A percentile compares a stretch with the other conserved stretches of the same genome.
These are phyloP conservation scores for Brachionus rubens DNA, from an alignment of 1,140 invertebrate species.

Conservation along the genomic window DNA sequence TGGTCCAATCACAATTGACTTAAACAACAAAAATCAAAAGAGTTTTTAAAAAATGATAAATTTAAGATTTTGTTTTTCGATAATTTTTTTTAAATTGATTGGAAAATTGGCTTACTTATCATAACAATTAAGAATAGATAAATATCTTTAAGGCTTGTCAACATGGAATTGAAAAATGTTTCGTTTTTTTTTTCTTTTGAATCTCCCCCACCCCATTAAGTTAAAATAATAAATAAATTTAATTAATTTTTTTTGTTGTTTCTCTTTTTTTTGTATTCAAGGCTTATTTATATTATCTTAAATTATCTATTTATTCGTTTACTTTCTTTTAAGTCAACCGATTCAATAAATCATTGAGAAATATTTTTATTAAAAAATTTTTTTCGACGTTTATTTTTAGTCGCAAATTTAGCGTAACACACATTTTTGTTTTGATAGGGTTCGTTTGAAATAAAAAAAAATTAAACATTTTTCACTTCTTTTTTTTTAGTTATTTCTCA, in stretches of 20 bases:
- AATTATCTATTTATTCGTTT: not conserved
- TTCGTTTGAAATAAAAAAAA: too few species aligned
- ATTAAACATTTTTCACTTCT: too few species aligned
- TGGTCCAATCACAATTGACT: too few species aligned
- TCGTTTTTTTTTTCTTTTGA: too few species aligned
- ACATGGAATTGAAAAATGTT: slow-evolving; percentile 33
- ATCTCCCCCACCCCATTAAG: too few species aligned
- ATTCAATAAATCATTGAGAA: slow-evolving; percentile 16
- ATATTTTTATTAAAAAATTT: not conserved
- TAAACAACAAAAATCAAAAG: too few species aligned
- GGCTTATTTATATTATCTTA: slow-evolving; percentile 8
- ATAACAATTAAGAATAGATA: too few species aligned
- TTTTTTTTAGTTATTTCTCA: too few species aligned
- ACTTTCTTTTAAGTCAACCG: not conserved
- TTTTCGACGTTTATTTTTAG: not conserved
- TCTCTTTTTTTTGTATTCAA: not conserved
- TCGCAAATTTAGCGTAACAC: not conserved
- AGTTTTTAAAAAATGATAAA: slow-evolving; percentile 17
- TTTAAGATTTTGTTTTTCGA: too few species aligned
- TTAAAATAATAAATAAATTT: slow-evolving; percentile 28
- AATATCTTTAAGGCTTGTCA: slow-evolving; percentile 20
- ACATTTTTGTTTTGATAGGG: not conserved
- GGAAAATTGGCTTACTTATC: slow-evolving; percentile 16
- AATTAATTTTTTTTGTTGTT: slow-evolving; percentile 23
- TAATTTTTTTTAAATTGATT: slow-evolving; percentile 37